Base-by-base conservation (phyloP, 2,888 invertebrate genomes). In the Hipparchia semele region DNA sequence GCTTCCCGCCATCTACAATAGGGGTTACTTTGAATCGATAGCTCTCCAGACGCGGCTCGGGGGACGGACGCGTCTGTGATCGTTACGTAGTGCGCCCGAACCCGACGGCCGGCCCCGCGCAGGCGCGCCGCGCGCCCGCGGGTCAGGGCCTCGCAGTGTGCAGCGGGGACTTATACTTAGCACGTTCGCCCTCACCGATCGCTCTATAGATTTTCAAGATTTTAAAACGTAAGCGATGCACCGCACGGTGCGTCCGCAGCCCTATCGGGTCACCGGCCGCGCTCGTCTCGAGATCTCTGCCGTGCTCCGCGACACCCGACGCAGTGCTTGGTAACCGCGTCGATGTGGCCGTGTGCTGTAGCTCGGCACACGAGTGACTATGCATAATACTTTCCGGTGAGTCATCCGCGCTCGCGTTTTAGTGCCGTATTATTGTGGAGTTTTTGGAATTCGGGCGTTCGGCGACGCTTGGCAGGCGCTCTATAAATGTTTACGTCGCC, bases 61-160 rank as follows among this genome's bases (percentile, higher is more conserved):
- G 89, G 89, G 87, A 85, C 85, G 89, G 87, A 85, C 85, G 85
- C 1, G 9, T 78, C 81, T 82, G 80, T 60, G 90, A 91, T 91
- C 92, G 91, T 92, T 92, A 84, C 80, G 81, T 81, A 90, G 88
- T 89, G 87, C 58, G 88, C 87, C 87, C 85, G 88, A 56, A 45
- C 86, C 85, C 86, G 89, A 87, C 88, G 84, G 84, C 84, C 84
- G 83, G 83, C 78, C 82, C 77, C 81, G 90, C 92, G 91, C 92
- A 91, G 89, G 93, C 91, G 90, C 78, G 86, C 80, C 85, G 80
- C 85, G 83, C 84, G 86, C 88, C 87, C 79, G 87, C 90, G 86
- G 92, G 92, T 92, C 93, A 91, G 87, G 92, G 92, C 87, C 84
- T 87, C 85, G 80, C 90, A 88, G 90, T 88, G 88, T 87, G 89